These are phyloP conservation scores for Mastacembelus armatus DNA, from an alignment of 2,797 vertebrate species.

Conservation along the genomic window DNA sequence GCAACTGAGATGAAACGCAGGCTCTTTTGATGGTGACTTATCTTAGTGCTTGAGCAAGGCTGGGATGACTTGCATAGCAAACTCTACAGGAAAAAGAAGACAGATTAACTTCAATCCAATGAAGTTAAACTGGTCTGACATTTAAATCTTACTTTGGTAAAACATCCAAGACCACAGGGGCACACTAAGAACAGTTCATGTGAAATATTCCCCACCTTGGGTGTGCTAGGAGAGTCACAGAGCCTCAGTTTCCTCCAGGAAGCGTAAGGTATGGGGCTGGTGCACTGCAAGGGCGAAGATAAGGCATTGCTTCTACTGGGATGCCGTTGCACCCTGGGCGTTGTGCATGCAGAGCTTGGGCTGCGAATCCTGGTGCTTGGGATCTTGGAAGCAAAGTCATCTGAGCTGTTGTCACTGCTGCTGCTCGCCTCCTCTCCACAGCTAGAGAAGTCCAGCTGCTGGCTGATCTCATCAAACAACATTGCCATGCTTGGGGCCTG, in stretches of 20 bases:
- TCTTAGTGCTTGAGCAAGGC: slow-evolving; percentile 79
- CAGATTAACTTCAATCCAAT: not conserved
- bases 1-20: slow-evolving; percentile 68
- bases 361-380: slow-evolving; percentile 31
- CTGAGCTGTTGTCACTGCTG: slow-evolving; percentile 77
- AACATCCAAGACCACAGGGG: not conserved
- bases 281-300: slow-evolving; percentile 65
- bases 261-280: slow-evolving; percentile 84
- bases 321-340: slow-evolving; percentile 61
- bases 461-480: slow-evolving; percentile 73
- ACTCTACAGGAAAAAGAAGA: slow-evolving; percentile 76
- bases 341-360: slow-evolving; percentile 61
- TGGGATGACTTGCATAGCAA: slow-evolving; percentile 84
- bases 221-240: slow-evolving; percentile 88
- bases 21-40: slow-evolving; percentile 72
- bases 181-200: not conserved
- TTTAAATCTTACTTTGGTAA: not conserved
- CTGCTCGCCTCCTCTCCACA: slow-evolving; percentile 79
- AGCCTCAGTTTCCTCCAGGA: slow-evolving; percentile 86
- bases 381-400: slow-evolving; percentile 65
- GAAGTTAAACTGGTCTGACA: not conserved
- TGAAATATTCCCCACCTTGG: slow-evolving; percentile 84
- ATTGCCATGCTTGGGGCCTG: slow-evolving; percentile 66
- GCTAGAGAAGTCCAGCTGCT: slow-evolving; percentile 88
- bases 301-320: slow-evolving; percentile 48